Percentiles rank a stretch among this genome's conserved stretches.
phyloP scores from a whole-genome alignment of 1,140 invertebrate genomes.

The Odontomachus brunneus region DNA sequence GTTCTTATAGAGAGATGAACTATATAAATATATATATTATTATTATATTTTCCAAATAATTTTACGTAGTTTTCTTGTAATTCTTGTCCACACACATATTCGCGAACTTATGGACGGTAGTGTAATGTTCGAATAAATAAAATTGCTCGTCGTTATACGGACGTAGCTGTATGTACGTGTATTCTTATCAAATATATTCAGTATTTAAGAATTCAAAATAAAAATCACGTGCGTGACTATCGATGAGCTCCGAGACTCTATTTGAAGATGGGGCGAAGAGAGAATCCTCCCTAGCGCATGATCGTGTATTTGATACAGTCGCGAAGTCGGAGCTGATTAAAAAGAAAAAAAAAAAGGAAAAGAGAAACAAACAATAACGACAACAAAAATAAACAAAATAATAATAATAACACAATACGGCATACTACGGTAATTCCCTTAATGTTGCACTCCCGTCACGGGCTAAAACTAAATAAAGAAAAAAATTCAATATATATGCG shows the following conservation, averaged over 20 bases:
- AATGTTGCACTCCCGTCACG: not conserved
- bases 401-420: conserved; percentile 15
- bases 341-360: conserved; percentile 55
- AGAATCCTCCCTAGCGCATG: not conserved
- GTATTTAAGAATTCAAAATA: conserved; percentile 5
- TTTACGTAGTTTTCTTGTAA: conserved; percentile 1
- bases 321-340: conserved; percentile 31
- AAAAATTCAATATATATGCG: conserved; percentile 34
- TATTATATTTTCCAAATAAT: conserved; percentile 19
- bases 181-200: conserved; percentile 1
- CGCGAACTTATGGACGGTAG: conserved; percentile 16
- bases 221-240: conserved; percentile 27
- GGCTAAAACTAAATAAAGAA: conserved; percentile 46
- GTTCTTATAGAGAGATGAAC: conserved; percentile 40
- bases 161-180: not conserved
- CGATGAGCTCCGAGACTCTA: conserved; percentile 19
- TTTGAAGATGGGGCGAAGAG: conserved; percentile 9
- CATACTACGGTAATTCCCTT: not conserved
- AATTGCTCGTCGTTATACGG: conserved; percentile 5
- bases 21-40: not conserved
- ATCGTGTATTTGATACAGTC: conserved; percentile 9
- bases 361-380: conserved; percentile 68
- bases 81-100: not conserved
- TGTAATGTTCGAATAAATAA: conserved; percentile 26
- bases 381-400: conserved; percentile 65